Evolutionary conservation across 2,888 invertebrate genomes (phyloP).

Genomic region (Slavum lentiscoides): DNA sequence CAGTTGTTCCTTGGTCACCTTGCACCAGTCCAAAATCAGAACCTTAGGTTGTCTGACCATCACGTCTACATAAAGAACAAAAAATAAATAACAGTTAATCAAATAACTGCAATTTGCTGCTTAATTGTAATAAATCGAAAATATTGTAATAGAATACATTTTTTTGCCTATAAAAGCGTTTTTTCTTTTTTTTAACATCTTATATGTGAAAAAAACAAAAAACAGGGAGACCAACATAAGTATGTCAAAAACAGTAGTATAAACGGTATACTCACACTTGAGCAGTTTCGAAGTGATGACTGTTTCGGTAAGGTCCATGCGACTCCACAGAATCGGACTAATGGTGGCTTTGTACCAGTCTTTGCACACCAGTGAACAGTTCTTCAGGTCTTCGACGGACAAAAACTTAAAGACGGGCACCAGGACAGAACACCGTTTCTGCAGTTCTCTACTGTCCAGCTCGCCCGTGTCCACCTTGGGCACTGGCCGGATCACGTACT

Average conservation of each 20-base stretch:
- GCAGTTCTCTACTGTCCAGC: neutral
- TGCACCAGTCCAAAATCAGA: conserved; percentile 45
- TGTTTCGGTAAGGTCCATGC: conserved; percentile 35
- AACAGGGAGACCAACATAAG: neutral
- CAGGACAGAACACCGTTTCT: neutral
- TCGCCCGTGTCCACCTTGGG: conserved; percentile 27
- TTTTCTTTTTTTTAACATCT: too few relatives aligned
- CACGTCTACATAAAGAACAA: conserved; percentile 4
- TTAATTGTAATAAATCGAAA: too few relatives aligned
- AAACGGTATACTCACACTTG: conserved; percentile 24
- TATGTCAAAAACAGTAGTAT: neutral
- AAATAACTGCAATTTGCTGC: too few relatives aligned
- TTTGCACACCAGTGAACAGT: conserved; percentile 37
- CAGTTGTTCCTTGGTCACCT: conserved; percentile 34
- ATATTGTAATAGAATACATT: too few relatives aligned
- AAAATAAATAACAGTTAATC: neutral
- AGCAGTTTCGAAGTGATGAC: conserved; percentile 28
- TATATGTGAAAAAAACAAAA: too few relatives aligned
- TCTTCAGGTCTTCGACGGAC: conserved; percentile 11
- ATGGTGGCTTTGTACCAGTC: conserved; percentile 47
- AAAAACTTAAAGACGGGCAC: conserved; percentile 36
- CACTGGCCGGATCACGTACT: conserved; percentile 35
- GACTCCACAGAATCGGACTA: conserved; percentile 15
- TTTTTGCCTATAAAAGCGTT: too few relatives aligned
- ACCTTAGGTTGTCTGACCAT: conserved; percentile 43